Percentiles rank a stretch among this genome's conserved stretches.
Evolutionary conservation across 2,888 invertebrate species (phyloP).

Genomic region (Ophion costatus): DNA sequence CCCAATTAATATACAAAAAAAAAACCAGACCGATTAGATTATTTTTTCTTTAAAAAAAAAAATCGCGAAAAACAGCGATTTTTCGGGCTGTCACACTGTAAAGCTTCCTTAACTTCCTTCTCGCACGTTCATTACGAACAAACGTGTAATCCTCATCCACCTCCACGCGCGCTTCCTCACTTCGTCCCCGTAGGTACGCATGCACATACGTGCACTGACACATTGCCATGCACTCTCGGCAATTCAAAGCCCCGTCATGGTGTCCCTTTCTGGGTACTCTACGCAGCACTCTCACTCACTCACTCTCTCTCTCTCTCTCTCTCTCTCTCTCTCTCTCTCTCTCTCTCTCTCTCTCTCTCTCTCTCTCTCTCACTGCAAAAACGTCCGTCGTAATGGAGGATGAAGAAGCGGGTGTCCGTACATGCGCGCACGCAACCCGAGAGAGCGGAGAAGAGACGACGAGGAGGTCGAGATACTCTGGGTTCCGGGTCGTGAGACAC

Average conservation of each 20-base stretch:
- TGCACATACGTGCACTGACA: slow-evolving; percentile 14
- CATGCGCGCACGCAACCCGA: slow-evolving; percentile 17
- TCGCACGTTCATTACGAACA: slow-evolving; percentile 60
- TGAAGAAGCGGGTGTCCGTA: slow-evolving; percentile 55
- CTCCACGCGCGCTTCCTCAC: not conserved
- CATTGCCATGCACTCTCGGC: slow-evolving; percentile 17
- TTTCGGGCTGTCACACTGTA: too few relatives aligned
- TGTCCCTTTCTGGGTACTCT: not conserved
- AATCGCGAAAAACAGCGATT: too few relatives aligned
- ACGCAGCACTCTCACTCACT: not conserved
- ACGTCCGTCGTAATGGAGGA: slow-evolving; percentile 55
- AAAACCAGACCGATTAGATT: too few relatives aligned
- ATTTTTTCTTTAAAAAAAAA: too few relatives aligned
- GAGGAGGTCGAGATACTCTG: slow-evolving; percentile 35
- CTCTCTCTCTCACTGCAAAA: too few relatives aligned
- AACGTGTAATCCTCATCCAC: slow-evolving; percentile 42
- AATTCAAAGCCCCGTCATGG: not conserved
- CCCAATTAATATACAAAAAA: too few relatives aligned
- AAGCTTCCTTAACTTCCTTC: slow-evolving; percentile 61
- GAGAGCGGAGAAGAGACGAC: slow-evolving; percentile 23
- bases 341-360: not conserved
- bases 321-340: slow-evolving; percentile 1
- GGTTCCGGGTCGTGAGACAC: slow-evolving; percentile 52
- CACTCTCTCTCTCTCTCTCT: slow-evolving; percentile 14
- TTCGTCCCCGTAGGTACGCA: not conserved